Evolutionary conservation across 2,113 vertebrate genomes (phyloP).

Genomic region (Lasiurus borealis): DNA sequence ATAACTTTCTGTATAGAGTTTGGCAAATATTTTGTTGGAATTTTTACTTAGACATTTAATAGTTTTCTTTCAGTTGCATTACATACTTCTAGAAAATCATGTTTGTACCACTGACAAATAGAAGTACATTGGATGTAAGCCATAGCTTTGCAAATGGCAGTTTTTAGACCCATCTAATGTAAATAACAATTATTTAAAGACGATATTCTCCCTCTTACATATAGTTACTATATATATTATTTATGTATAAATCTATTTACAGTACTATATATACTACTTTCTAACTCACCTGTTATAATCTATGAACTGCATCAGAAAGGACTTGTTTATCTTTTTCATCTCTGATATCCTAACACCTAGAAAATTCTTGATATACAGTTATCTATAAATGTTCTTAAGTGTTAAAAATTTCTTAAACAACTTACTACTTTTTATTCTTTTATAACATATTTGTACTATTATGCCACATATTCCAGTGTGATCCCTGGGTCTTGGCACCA

Average conservation of each 20-base stretch:
- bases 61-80: background rate
- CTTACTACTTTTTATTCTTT: background rate
- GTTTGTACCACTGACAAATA: background rate
- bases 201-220: background rate
- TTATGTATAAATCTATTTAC: background rate
- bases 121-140: background rate
- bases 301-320: background rate
- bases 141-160: background rate
- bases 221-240: background rate
- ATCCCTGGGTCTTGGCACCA: background rate
- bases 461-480: background rate
- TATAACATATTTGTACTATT: background rate
- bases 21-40: background rate
- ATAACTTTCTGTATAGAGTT: background rate
- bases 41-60: background rate
- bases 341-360: background rate
- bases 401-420: background rate
- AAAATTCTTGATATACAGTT: background rate
- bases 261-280: background rate
- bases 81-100: background rate
- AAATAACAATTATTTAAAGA: background rate
- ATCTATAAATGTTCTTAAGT: background rate
- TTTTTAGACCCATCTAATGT: background rate
- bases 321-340: background rate
- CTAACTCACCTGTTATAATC: background rate